These are phyloP conservation scores for Siniperca obscura DNA, from an alignment of 2,797 vertebrate species.

Conservation along the genomic window DNA sequence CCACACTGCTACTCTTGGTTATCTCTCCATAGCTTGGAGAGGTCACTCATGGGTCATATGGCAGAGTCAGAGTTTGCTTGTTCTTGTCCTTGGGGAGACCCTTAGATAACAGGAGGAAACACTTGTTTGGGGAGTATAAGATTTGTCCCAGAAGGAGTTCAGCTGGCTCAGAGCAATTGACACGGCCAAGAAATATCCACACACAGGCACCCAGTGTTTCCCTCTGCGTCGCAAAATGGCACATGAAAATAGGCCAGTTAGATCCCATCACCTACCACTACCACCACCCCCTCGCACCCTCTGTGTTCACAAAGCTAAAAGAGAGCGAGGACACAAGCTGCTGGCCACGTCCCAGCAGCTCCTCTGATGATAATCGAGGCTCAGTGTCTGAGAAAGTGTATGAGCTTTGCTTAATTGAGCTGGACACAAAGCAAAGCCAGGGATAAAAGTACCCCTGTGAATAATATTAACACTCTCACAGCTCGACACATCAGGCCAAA, in stretches of 20 bases:
- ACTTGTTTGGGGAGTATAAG: slow-evolving; percentile 68
- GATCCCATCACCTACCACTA: not conserved
- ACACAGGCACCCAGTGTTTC: slow-evolving; percentile 42
- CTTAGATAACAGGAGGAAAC: slow-evolving; percentile 65
- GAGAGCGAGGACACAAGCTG: slow-evolving; percentile 28
- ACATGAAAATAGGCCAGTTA: slow-evolving; percentile 55
- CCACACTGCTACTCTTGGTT: slow-evolving; percentile 44
- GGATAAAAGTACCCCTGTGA: slow-evolving; percentile 71
- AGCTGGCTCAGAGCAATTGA: slow-evolving; percentile 64
- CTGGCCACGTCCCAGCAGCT: slow-evolving; percentile 46
- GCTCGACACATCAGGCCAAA: slow-evolving; percentile 64
- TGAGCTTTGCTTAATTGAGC: slow-evolving; percentile 72
- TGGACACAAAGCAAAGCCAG: slow-evolving; percentile 69
- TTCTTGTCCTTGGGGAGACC: slow-evolving; percentile 50
- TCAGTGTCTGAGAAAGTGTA: slow-evolving; percentile 59
- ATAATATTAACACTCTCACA: slow-evolving; percentile 69
- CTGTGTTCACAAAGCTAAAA: slow-evolving; percentile 46
- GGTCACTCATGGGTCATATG: slow-evolving; percentile 51
- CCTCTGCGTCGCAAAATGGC: slow-evolving; percentile 45
- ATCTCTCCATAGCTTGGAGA: slow-evolving; percentile 14
- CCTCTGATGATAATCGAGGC: slow-evolving; percentile 64
- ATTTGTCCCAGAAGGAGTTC: slow-evolving; percentile 59
- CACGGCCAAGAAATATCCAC: slow-evolving; percentile 64
- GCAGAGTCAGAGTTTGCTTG: slow-evolving; percentile 56
- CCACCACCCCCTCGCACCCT: slow-evolving; percentile 8